Conservation (phyloP, 2,888 invertebrate genomes). For the Eulithis prunata region DNA sequence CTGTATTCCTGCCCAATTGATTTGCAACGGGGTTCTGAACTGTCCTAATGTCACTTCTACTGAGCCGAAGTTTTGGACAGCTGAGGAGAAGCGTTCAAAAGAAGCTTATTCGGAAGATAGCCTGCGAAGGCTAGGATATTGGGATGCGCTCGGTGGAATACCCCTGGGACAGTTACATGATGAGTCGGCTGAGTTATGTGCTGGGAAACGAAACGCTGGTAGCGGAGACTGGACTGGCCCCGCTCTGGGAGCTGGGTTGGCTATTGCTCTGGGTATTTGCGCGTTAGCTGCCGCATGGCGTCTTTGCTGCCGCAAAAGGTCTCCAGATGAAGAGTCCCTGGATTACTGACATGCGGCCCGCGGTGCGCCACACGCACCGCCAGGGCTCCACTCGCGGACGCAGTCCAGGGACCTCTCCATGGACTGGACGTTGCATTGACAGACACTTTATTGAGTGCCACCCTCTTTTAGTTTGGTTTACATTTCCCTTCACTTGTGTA, state of each 20-base stretch:
- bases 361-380: constrained; percentile 79
- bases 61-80: constrained; percentile 79
- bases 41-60: constrained; percentile 89
- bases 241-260: constrained; percentile 85
- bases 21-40: constrained; percentile 95
- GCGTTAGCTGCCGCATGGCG: constrained; percentile 86
- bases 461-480: constrained; percentile 22
- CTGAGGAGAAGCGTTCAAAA: constrained; percentile 78
- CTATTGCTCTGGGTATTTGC: constrained; percentile 81
- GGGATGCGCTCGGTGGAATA: constrained; percentile 73
- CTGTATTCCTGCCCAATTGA: constrained; percentile 92
- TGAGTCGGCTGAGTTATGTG: constrained; percentile 90
- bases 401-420: constrained; percentile 74
- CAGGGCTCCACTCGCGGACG: constrained; percentile 72
- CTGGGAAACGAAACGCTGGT: constrained; percentile 75
- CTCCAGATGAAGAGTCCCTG: constrained; percentile 85
- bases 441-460: constrained; percentile 77
- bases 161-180: constrained; percentile 86
- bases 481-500: too few species aligned
- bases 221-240: constrained; percentile 86
- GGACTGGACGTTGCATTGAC: constrained; percentile 84
- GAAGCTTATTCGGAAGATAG: constrained; percentile 85
- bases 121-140: constrained; percentile 83
- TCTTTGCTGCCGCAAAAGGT: constrained; percentile 84
- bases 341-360: constrained; percentile 86